Evolutionary conservation across 2,888 invertebrate genomes (phyloP), one percentile per base, ranked within the genome.

Genomic region (Sisyra terminalis): DNA sequence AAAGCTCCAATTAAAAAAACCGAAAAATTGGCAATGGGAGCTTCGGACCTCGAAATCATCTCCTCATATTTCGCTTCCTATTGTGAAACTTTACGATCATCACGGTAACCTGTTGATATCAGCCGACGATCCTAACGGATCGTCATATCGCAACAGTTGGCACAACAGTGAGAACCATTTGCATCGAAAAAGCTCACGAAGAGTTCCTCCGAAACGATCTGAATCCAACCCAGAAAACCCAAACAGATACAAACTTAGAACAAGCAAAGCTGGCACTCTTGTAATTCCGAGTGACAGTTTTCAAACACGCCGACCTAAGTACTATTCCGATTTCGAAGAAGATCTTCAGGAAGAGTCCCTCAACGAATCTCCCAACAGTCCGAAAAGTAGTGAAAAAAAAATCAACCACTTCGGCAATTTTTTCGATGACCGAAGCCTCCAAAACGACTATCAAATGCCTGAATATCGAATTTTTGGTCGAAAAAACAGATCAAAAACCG

Each of bases 1-100:
- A 52, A 64, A 70, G 46, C 67, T 76, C 50, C 73, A 75, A 58
- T 60, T 76, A 48, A 65, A 69, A 53, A 75, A 73, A 57, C 71
- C 75, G 39, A 66, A 61, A 53, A 68, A 69, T 50, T 72, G 70
- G 61, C 72, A 72, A 60, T 76, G 75, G 75, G 70, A 75, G 57
- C 57, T 76, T 48, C 66, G 73, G 36, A 75, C 75, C 31, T 68
- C 73, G 49, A 74, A 73, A 58, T 70, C 69, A 44, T 74, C 74
- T 44, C 73, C 72, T 32, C 67, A 70, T 51, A 64, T 73, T 47
- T 60, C 60, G 51, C 65, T 75, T 50, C 75, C 75, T 29, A 68
- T 68, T 45, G 70, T 76, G 56, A 73, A 75, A 57, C 67, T 76
- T 48, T 74, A 69, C 56, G 71, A 74, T 60, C 67, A 71, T 53